Evolutionary conservation across 1,140 invertebrate genomes (phyloP).

Genomic region (Cotesia chilonis): DNA sequence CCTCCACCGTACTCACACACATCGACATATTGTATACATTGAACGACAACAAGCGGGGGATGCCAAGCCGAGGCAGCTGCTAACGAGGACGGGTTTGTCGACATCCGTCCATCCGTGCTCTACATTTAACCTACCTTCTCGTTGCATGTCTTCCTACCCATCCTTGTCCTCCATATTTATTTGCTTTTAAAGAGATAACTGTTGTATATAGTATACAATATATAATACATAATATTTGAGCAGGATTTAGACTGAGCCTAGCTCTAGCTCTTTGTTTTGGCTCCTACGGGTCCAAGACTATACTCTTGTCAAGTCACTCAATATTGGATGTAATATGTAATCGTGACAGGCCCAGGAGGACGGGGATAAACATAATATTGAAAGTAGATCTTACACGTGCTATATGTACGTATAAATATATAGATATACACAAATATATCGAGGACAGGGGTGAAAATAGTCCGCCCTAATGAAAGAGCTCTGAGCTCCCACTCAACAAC

Average conservation of each 20-base stretch:
- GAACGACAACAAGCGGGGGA: constrained; percentile 56
- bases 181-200: neutral
- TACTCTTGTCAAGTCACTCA: constrained; percentile 29
- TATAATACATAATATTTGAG: too few species aligned
- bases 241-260: neutral
- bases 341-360: constrained; percentile 28
- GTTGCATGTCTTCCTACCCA: neutral
- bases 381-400: constrained; percentile 5
- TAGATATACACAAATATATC: constrained; percentile 14
- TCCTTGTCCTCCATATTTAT: neutral
- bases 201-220: neutral
- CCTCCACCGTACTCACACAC: constrained; percentile 19
- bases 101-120: constrained; percentile 41
- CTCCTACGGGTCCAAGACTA: constrained; percentile 40
- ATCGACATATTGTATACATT: neutral
- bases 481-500: constrained; percentile 66
- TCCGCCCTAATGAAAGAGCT: constrained; percentile 58
- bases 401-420: constrained; percentile 13
- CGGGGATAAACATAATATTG: constrained; percentile 20
- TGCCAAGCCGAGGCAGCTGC: constrained; percentile 57
- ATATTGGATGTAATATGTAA: constrained; percentile 53
- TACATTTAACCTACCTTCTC: constrained; percentile 20
- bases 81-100: constrained; percentile 61
- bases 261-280: constrained; percentile 44
- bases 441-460: constrained; percentile 31